Conservation (phyloP, 2,797 vertebrate genomes). For the Scleropages formosus region DNA sequence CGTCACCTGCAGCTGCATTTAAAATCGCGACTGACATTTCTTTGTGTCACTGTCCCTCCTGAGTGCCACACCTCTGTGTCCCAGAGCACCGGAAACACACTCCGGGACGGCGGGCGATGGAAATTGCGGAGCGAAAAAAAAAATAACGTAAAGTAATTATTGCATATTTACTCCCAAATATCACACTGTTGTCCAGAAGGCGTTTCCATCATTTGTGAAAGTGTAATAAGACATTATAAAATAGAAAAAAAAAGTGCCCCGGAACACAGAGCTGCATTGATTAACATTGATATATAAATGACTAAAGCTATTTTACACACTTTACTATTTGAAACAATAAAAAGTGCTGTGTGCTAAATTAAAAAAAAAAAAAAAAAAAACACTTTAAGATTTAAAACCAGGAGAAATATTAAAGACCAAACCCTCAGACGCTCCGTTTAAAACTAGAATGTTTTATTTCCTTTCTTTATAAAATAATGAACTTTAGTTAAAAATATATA, state of each 20-base stretch:
- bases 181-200: not conserved
- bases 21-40: too few species aligned
- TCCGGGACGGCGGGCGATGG: not conserved
- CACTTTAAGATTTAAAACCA: not conserved
- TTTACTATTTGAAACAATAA: not conserved
- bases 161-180: not conserved
- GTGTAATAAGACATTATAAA: constrained; percentile 5
- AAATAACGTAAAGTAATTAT: not conserved
- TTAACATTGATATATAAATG: not conserved
- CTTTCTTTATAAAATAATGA: constrained; percentile 91
- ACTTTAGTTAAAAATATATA: constrained; percentile 79
- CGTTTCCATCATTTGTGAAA: not conserved
- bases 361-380: not conserved
- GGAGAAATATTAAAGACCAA: constrained; percentile 10
- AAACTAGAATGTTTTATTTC: constrained; percentile 90
- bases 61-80: too few species aligned
- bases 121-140: not conserved
- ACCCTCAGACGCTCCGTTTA: constrained; percentile 58
- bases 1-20: too few species aligned
- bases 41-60: too few species aligned
- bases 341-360: not conserved
- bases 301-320: not conserved
- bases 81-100: too few species aligned
- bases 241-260: not conserved
- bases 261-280: not conserved